Percentiles rank a stretch among this genome's conserved stretches.
Conservation (phyloP, 2,113 vertebrate species). For the Alligator mississippiensis region DNA sequence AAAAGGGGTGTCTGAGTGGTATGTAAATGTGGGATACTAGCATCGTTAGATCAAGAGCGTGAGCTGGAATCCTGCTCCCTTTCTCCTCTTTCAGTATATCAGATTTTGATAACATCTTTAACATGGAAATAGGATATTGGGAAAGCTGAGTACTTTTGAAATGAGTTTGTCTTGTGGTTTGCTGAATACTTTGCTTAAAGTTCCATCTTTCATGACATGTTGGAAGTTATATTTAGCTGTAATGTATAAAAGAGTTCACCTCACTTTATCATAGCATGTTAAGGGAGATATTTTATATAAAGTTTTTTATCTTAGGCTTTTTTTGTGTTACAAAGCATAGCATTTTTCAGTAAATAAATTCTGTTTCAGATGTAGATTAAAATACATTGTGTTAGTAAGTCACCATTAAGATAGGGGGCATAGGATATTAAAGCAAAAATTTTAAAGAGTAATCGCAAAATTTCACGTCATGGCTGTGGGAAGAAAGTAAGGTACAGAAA, state of each 20-base stretch:
- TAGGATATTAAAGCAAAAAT: background rate
- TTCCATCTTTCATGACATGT: background rate
- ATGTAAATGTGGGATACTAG: background rate
- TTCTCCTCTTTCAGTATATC: background rate
- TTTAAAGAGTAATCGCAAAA: background rate
- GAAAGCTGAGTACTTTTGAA: background rate
- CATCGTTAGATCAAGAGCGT: background rate
- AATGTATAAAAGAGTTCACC: background rate
- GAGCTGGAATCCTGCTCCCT: background rate
- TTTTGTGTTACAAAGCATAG: background rate
- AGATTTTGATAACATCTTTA: background rate
- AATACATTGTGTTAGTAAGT: background rate
- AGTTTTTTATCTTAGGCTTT: background rate
- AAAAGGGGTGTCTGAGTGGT: background rate
- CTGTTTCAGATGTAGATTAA: background rate
- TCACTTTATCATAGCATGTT: background rate
- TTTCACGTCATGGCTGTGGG: background rate
- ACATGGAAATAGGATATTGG: background rate
- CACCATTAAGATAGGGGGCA: background rate
- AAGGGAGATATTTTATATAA: background rate
- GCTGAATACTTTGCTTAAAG: background rate
- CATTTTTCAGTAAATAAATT: background rate
- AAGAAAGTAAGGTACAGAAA: too few species aligned
- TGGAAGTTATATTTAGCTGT: background rate
- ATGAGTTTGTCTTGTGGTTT: accelerated